phyloP scores from a whole-genome alignment of 2,888 invertebrate species.

The Cosmia pyralina region DNA sequence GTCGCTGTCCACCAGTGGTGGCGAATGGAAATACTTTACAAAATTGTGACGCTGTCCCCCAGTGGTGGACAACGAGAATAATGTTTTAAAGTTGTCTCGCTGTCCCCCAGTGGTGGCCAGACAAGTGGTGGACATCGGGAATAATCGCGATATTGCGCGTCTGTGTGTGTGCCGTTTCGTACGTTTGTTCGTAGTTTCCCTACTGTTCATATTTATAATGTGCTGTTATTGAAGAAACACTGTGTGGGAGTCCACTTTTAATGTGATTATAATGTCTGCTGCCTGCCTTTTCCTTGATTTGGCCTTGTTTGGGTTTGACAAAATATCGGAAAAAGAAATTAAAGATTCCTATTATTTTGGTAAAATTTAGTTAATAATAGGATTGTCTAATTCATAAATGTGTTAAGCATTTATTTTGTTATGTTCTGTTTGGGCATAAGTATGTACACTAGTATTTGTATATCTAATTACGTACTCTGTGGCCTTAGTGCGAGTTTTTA shows the following conservation, averaged over 20 bases:
- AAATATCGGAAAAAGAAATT: constrained; percentile 17
- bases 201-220: too few relatives aligned
- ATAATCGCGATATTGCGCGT: too few relatives aligned
- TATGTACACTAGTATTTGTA: not conserved
- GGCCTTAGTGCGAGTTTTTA: too few relatives aligned
- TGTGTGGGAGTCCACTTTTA: constrained; percentile 45
- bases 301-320: constrained; percentile 26
- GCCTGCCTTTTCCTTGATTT: constrained; percentile 28
- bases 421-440: not conserved
- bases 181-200: too few relatives aligned
- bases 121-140: too few relatives aligned
- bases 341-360: not conserved
- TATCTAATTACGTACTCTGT: not conserved
- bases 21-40: too few relatives aligned
- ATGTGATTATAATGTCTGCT: constrained; percentile 50
- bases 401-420: not conserved
- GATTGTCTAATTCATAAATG: not conserved
- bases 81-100: too few relatives aligned
- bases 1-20: too few relatives aligned
- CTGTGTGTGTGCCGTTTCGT: too few relatives aligned
- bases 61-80: too few relatives aligned
- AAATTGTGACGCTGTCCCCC: too few relatives aligned
- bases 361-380: not conserved
- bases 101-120: too few relatives aligned
- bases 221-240: constrained; percentile 31